Conservation (phyloP, 35 echinoderm and acorn worm species). For the Amphiura filiformis region DNA sequence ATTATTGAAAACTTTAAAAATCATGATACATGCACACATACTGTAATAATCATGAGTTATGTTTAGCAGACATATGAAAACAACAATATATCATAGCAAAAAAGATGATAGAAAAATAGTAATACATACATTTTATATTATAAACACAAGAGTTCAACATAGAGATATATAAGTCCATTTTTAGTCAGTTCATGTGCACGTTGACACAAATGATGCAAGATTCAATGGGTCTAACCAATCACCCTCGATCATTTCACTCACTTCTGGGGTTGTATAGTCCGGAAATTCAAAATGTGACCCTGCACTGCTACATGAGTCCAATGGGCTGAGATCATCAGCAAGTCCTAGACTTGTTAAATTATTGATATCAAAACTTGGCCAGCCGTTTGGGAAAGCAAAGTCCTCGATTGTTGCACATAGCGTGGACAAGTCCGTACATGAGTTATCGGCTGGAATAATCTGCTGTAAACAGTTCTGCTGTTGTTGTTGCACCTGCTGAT, state of each 20-base stretch:
- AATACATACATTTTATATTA: not conserved
- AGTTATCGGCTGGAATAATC: conserved; percentile 36
- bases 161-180: not conserved
- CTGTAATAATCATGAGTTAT: not conserved
- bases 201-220: conserved; percentile 56
- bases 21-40: not conserved
- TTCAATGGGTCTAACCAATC: conserved; percentile 78
- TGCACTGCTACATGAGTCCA: conserved; percentile 72
- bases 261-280: conserved; percentile 99
- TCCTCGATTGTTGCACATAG: conserved; percentile 39
- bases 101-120: not conserved
- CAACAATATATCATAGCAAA: not conserved
- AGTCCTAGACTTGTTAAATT: conserved; percentile 8
- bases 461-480: not conserved
- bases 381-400: conserved; percentile 63
- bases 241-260: conserved; percentile 88
- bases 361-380: conserved; percentile 28
- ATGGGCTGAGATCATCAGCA: conserved; percentile 84
- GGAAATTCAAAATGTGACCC: conserved; percentile 89
- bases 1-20: not conserved
- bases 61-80: not conserved
- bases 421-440: conserved; percentile 31
- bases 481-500: conserved; percentile 29
- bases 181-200: conserved; percentile 33
- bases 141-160: not conserved